Base-by-base conservation (phyloP, 2,888 invertebrate species). In the Tineola bisselliella region DNA sequence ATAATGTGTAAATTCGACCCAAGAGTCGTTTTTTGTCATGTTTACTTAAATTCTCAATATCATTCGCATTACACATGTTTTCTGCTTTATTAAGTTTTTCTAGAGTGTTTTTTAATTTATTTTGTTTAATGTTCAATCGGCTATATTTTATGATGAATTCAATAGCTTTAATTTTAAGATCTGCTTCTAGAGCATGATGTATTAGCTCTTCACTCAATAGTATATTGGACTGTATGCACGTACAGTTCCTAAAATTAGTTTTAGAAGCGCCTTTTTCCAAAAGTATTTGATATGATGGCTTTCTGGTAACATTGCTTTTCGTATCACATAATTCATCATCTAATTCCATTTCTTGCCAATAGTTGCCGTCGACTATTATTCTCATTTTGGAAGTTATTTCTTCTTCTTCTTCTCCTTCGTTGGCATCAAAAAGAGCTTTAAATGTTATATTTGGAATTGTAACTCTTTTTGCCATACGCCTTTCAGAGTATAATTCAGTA, bases 161-260 rank as follows among this genome's bases (percentile, higher is more conserved):
- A 43, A 84, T 68, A 44, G 76, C 70, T 71, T 81, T 84, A 8
- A 64, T 65, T 65, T 75, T 81, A 60, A 84, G 65, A 66, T 84
- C 84, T 19, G 87, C 84, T 69, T 77, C 73, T 63, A 68, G 65
- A n/a, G 86, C 81, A 62, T 87, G 87, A 63, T 77, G 64, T 61
- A 83, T 73, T 8, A 87, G 68, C 68, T 87, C 84, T 63, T 83
- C 80, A 65, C 70, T 75, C 66, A 84, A 76, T 38, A 70, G 69
- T 44, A 84, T 74, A 61, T 77, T 77, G 63, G 86, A 69, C 62
- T 84, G 81, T 17, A 76, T 65, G 68, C 87, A 87, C 6, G 79
- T 76, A 63, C 87, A 87, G 67, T 70, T 77, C 12, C 65, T 67
- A 62, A 86, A 75, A 64, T 82, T 70, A 0, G 74, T 83, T 66